Evolutionary conservation across 2,113 vertebrate species (phyloP), one percentile per base, ranked within the genome.

Genomic region (Hippocampus abdominalis): DNA sequence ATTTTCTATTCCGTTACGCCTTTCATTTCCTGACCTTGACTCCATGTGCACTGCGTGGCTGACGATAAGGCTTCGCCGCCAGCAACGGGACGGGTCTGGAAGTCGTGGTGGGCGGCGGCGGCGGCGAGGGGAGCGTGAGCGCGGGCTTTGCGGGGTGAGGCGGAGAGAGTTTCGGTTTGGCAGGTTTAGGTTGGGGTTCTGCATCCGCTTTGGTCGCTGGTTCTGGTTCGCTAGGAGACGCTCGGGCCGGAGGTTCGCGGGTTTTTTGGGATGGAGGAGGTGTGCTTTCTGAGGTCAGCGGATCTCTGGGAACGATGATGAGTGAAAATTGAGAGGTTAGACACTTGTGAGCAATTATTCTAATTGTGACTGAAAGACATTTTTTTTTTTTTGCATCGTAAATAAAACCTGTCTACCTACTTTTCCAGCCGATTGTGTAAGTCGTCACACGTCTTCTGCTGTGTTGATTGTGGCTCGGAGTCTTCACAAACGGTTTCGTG

Each of bases 31-130:
- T 85, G 91, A 97, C 97, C 95, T 96, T 96, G 64, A 95, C 90
- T 84, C 93, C 90, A 25, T 92, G 93, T 2, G 90, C 92, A 78
- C 68, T 93, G 88, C 88, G 92, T 76, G 96, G 96, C 77, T 95
- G 95, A 72, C 92, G 88, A 87, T 98, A 99, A 89, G 96, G 96
- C 89, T 95, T 97, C 73, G 97, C 94, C 15, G 92, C 94, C 89
- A 99, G 90, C 89, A 98, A 90, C 84, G 95, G 95, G 88, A 98
- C 92, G 46, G 95, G 92, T 90, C 94, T 94, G 74, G 92, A 89
- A 66, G 93, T 94, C 72, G 91, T 13, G 42, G 42, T 10, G 87
- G 67, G 21, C 3, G 92, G n/a, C 21, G 89, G 74, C 44, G 91
- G 82, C 91, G 84, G 73, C 12, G 81, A 71, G 27, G 69, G 77